Percentiles rank a stretch among this genome's conserved stretches.
Conservation (phyloP, 2,888 invertebrate species). For the Seira ritae region DNA sequence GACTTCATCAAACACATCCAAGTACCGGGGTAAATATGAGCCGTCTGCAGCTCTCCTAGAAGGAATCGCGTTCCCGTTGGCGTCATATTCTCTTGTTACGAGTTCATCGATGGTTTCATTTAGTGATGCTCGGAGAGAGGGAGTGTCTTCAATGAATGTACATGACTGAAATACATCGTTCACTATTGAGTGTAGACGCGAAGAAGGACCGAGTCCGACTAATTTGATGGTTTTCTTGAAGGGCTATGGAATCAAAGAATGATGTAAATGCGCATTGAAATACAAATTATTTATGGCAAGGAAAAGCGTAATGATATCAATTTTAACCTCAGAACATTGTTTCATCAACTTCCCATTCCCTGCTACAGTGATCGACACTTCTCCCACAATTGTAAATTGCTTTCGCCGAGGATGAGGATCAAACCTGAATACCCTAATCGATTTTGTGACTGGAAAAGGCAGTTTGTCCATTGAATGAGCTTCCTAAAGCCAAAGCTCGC, state of each 20-base stretch:
- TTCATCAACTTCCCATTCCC: conserved; percentile 38
- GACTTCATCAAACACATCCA: conserved; percentile 64
- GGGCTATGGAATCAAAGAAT: conserved; percentile 47
- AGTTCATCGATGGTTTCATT: conserved; percentile 55
- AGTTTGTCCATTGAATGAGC: conserved; percentile 42
- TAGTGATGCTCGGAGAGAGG: conserved; percentile 40
- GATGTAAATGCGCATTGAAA: no score
- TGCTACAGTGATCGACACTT: conserved; percentile 39
- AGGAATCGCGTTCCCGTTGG: conserved; percentile 47
- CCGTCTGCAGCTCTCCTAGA: conserved; percentile 56
- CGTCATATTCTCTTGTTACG: conserved; percentile 59
- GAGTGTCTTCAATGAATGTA: conserved; percentile 54
- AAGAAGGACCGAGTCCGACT: conserved; percentile 38
- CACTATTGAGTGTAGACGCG: conserved; percentile 40
- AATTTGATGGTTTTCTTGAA: conserved; percentile 62
- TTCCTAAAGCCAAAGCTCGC: neutral
- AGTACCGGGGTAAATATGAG: conserved; percentile 62
- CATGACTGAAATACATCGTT: conserved; percentile 51
- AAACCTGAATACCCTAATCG: conserved; percentile 61
- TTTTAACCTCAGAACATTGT: conserved; percentile 60
- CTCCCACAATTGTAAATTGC: conserved; percentile 57
- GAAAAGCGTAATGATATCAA: no score
- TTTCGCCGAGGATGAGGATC: conserved; percentile 66
- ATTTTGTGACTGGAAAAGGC: conserved; percentile 24
- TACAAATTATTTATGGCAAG: no score